These are phyloP conservation scores for Cryptocephalus primarius DNA, from an alignment of 2,888 invertebrate genomes.

Conservation along the genomic window DNA sequence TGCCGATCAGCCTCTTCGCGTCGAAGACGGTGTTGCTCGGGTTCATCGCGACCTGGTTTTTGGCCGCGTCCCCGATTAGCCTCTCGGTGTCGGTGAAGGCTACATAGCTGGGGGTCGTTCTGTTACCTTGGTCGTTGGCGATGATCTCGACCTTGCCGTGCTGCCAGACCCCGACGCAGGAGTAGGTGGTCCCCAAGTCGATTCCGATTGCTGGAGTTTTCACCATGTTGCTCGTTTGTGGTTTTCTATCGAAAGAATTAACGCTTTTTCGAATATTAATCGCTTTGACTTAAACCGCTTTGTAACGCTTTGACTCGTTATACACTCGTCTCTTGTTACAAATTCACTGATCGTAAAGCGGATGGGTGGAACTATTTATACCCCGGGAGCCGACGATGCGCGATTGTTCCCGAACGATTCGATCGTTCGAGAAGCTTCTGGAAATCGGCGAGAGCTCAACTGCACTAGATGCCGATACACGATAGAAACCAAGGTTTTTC, in stretches of 20 bases:
- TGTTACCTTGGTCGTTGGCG: constrained; percentile 75
- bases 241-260: background rate
- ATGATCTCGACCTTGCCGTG: constrained; percentile 77
- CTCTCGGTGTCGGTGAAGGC: constrained; percentile 61
- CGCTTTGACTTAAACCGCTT: background rate
- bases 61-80: constrained; percentile 58
- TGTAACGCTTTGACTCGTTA: background rate
- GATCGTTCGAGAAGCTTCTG: too few relatives aligned
- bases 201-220: constrained; percentile 57
- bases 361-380: too few relatives aligned
- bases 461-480: too few relatives aligned
- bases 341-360: background rate
- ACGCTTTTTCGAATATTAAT: background rate
- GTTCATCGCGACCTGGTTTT: constrained; percentile 62
- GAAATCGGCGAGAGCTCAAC: too few relatives aligned
- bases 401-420: too few relatives aligned
- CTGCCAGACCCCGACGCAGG: constrained; percentile 73
- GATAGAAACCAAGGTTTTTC: too few relatives aligned
- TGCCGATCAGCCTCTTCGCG: constrained; percentile 68
- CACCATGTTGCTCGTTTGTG: constrained; percentile 4
- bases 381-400: too few relatives aligned
- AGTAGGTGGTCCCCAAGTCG: constrained; percentile 81
- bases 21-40: constrained; percentile 62
- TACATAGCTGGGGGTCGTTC: constrained; percentile 73
- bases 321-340: background rate